Base-by-base conservation (phyloP, 35 echinoderm and acorn worm species). In the Acanthaster planci region DNA sequence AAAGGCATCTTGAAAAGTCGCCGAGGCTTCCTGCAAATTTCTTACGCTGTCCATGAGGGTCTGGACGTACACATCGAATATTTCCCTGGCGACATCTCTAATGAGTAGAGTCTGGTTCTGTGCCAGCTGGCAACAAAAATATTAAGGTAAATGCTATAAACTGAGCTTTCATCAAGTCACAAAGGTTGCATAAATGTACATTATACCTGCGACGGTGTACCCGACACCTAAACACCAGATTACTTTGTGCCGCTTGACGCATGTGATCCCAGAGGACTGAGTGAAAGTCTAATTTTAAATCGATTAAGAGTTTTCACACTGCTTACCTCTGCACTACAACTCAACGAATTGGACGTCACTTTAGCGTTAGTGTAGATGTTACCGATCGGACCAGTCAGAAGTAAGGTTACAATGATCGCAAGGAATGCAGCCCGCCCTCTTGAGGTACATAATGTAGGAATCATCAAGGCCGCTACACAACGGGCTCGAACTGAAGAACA, bases 341-440 rank as follows among this genome's bases (percentile, higher is more conserved):
- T 90, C 94, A 97, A 90, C 6, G 94, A 89, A 18, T 89, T 67
- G 7, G 94, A 87, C 10, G 85, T 83, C 76, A 87, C 89, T 40
- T 97, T 92, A 5, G 90, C 87, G 36, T 97, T 97, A 0, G 52
- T 39, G 67, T 90, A 90, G 53, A 97, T 97, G 47, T 97, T 97
- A 39, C 92, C 82, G 76, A 97, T 90, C 27, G 94, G 94, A 80
- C 94, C 94, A 55, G 59, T 86, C 6, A 97, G 84, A 52, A 97
- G 77, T 8, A 97, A 78, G 0, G 82, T 80, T 21, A 92, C 79
- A 39, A 92, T 89, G 30, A 97, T 67, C 5, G 94, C 85, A 31
- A 92, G 86, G 30, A 97, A 52, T 0, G 94, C 94, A 60, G 77
- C 90, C 34, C 94, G 86, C 21, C 94, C 94, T 75, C 90, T 92